Evolutionary conservation across 2,113 vertebrate genomes (phyloP), one percentile per base, ranked within the genome.

Genomic region (Ceyx margarethae): DNA sequence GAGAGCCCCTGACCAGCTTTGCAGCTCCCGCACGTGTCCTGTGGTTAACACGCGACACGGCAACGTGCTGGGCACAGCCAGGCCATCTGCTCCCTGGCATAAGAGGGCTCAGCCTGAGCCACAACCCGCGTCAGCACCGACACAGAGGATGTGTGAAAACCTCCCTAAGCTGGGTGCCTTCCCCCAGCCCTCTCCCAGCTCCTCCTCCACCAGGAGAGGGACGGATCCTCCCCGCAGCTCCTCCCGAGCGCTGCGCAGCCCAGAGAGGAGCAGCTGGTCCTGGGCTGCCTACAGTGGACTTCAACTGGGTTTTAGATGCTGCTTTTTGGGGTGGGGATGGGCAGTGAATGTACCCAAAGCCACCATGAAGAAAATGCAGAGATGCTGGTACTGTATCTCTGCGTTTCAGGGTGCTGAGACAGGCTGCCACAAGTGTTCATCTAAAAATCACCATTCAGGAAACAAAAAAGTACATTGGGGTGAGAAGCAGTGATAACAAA

Each of bases 1-100:
- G 6, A 86, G 62, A 91, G 71, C 58, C 51, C 17, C 13, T 81
- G 73, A 93, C 3, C 5, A 18, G 91, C 88, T 95, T 61, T 76
- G 84, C 13, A 0, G 35, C 57, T 73, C 76, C 77, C 5, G 8
- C 93, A 92, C 85, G 0, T 57, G 93, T 61, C 8, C 61, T 23
- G 75, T 64, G 16, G 26, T 48, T 13, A 20, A 61, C 50, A 45
- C 2, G 9, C 1, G 1, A 62, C 78, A 7, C 67, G 7, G 57
- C 69, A 83, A 94, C 17, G 62, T 87, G 90, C 21, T 2, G 21
- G 62, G 42, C 2, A 1, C 43, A 50, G 69, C 76, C 58, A 58
- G 50, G 29, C 93, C 96, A 95, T 53, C 94, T 96, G 95, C 82
- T 93, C 35, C 40, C 31, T 48, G 11, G 76, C 50, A 58, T 67